phyloP scores from a whole-genome alignment of 2,888 invertebrate species.

The Amitus sp. region DNA sequence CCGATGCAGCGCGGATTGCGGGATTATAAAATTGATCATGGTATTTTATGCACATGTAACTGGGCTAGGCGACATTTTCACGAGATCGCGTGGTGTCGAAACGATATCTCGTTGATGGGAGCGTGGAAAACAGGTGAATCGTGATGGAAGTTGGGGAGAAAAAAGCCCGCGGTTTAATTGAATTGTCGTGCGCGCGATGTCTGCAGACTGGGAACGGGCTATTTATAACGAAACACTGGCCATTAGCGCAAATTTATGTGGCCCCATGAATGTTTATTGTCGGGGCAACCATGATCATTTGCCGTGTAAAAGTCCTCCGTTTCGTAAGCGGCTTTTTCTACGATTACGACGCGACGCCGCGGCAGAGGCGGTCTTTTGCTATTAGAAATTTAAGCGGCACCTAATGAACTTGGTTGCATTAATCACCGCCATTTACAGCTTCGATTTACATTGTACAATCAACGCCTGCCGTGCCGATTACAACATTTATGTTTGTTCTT shows the following conservation, averaged over 20 bases:
- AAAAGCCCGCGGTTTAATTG: conserved; percentile 4
- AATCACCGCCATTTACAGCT: neutral
- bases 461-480: neutral
- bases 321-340: conserved; percentile 10
- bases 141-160: neutral
- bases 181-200: conserved; percentile 6
- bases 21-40: no score
- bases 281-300: conserved; percentile 9
- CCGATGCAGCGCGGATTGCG: no score
- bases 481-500: no score
- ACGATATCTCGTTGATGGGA: neutral
- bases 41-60: no score
- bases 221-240: conserved; percentile 2
- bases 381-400: conserved; percentile 5
- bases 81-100: no score
- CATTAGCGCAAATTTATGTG: conserved; percentile 12
- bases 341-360: conserved; percentile 3
- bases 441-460: conserved; percentile 4
- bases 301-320: conserved; percentile 2
- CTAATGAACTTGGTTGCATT: conserved; percentile 8
- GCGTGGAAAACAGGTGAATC: conserved; percentile 5
- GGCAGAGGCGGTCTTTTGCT: conserved; percentile 7
- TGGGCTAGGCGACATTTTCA: no score
- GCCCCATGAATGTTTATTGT: conserved; percentile 11
- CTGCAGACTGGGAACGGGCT: conserved; percentile 4